phyloP scores from a whole-genome alignment of 2,113 vertebrate genomes.

The Formicarius rufipectus region DNA sequence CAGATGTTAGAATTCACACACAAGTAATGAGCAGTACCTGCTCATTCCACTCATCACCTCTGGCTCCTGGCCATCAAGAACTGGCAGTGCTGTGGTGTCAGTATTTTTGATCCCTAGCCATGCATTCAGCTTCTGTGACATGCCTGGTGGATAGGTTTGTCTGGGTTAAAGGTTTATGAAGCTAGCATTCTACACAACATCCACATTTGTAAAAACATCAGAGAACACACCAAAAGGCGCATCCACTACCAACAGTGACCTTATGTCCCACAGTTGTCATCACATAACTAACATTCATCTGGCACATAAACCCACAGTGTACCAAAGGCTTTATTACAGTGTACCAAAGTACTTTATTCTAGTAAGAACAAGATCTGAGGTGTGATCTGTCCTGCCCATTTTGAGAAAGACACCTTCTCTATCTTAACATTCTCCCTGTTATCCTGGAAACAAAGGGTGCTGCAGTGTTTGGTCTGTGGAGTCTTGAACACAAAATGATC shows the following conservation, averaged over 20 bases:
- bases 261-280: not conserved
- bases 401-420: not conserved
- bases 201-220: not conserved
- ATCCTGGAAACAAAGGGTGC: not conserved
- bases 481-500: not conserved
- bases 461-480: not conserved
- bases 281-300: no score
- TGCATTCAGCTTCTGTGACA: not conserved
- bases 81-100: fast-evolving
- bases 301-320: not conserved
- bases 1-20: not conserved
- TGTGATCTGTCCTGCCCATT: not conserved
- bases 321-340: not conserved
- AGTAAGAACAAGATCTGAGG: not conserved
- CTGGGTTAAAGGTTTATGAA: not conserved
- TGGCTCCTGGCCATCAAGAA: not conserved
- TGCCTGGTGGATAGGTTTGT: not conserved
- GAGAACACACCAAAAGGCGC: not conserved
- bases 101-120: not conserved
- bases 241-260: not conserved
- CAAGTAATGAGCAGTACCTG: not conserved
- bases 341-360: no score
- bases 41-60: not conserved
- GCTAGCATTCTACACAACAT: not conserved
- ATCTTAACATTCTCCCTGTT: not conserved